These are phyloP conservation scores for Anarrhichthys ocellatus DNA, from an alignment of 2,113 vertebrate species.

Conservation along the genomic window DNA sequence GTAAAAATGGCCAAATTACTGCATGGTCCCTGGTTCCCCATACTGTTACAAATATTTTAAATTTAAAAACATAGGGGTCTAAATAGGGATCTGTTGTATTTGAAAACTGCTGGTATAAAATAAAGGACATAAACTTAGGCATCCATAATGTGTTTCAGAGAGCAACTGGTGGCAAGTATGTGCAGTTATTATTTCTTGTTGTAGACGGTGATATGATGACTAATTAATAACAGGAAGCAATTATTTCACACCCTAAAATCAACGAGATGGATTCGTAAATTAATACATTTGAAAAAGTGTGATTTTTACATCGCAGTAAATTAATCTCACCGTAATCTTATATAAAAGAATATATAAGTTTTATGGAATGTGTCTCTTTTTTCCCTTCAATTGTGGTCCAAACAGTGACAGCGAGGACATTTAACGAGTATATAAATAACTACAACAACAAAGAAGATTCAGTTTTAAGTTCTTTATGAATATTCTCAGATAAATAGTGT, in stretches of 20 bases:
- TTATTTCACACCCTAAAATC: neutral
- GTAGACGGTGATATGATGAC: neutral
- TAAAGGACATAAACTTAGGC: neutral
- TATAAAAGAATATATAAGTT: neutral
- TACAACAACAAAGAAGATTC: constrained; percentile 45
- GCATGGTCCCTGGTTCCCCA: neutral
- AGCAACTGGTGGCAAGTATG: constrained; percentile 29
- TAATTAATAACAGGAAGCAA: neutral
- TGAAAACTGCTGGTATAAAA: constrained; percentile 4
- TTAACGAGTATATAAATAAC: constrained; percentile 41
- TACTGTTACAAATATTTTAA: neutral
- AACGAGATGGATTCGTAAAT: neutral
- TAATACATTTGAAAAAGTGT: neutral
- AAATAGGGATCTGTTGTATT: neutral
- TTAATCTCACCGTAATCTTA: neutral
- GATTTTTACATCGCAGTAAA: neutral
- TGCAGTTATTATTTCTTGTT: neutral
- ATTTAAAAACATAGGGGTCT: neutral
- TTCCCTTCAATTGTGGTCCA: neutral
- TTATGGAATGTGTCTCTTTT: neutral
- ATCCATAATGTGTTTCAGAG: constrained; percentile 6
- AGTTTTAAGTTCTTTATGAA: constrained; percentile 80
- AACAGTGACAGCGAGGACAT: neutral
- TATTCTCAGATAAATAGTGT: constrained; percentile 79
- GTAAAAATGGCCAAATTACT: neutral